Evolutionary conservation across 1,140 invertebrate species (phyloP).

Genomic region (Tetramorium simillimum): DNA sequence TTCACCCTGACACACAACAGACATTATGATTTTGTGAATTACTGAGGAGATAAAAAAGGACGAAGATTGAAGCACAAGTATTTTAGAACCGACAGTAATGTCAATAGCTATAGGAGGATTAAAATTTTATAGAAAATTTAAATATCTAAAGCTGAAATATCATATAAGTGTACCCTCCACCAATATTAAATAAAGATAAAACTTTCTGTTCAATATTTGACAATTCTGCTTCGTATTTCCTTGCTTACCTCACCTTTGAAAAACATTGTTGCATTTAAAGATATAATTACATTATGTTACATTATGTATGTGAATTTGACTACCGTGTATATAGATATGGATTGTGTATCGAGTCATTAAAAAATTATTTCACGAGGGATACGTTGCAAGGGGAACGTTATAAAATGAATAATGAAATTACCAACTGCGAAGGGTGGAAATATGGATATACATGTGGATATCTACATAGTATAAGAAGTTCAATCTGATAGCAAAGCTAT

Average conservation of each 20-base stretch:
- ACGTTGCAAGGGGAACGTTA: neutral
- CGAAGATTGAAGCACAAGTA: no score
- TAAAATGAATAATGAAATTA: constrained; percentile 21
- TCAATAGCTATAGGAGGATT: neutral
- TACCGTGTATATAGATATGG: neutral
- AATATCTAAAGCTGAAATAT: neutral
- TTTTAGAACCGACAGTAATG: neutral
- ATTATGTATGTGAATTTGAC: neutral
- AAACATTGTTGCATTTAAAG: constrained; percentile 9
- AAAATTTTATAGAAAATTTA: neutral
- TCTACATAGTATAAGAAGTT: neutral
- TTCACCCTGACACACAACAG: no score
- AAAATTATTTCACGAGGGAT: neutral
- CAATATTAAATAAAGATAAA: neutral
- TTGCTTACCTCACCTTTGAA: neutral
- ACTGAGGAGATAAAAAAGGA: no score
- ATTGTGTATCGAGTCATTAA: neutral
- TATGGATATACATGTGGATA: neutral
- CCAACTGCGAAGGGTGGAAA: neutral
- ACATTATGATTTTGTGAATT: no score
- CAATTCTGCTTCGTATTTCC: neutral
- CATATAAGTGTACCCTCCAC: neutral
- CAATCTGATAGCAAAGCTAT: constrained; percentile 3
- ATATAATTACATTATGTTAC: neutral
- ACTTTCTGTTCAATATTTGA: constrained; percentile 12